Evolutionary conservation across 92 coral and sea anemone species (phyloP).

Genomic region (Umimayanthus kanabou): DNA sequence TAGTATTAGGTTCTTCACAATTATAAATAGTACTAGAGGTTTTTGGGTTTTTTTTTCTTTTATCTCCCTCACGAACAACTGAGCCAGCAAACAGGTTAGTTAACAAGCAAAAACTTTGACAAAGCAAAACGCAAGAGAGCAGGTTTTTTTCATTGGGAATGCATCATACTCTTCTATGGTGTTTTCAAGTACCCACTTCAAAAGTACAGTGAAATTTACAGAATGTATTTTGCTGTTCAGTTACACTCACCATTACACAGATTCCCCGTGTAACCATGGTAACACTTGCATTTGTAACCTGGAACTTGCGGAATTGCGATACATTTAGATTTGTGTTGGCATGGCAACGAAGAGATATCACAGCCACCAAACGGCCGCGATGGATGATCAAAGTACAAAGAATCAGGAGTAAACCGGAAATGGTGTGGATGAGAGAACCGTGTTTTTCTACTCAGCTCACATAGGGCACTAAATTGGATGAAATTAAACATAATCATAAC

Average conservation of each 20-base stretch:
- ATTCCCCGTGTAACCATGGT: conserved; percentile 65
- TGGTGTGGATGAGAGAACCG: conserved; percentile 56
- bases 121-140: too few relatives aligned
- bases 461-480: conserved; percentile 20
- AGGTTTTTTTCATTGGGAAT: too few relatives aligned
- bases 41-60: too few relatives aligned
- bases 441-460: conserved; percentile 70
- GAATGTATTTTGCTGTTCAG: not conserved
- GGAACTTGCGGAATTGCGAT: conserved; percentile 67
- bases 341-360: conserved; percentile 59
- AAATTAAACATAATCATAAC: not conserved
- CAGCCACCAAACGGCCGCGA: conserved; percentile 82
- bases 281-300: conserved; percentile 70
- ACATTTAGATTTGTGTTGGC: conserved; percentile 71
- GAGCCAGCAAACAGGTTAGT: too few relatives aligned
- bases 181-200: too few relatives aligned
- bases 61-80: too few relatives aligned
- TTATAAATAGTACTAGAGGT: too few relatives aligned
- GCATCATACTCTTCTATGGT: too few relatives aligned
- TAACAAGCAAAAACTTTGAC: too few relatives aligned
- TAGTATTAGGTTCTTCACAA: too few relatives aligned
- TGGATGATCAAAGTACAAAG: conserved; percentile 71
- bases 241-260: conserved; percentile 55
- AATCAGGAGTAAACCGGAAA: conserved; percentile 53
- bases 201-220: not conserved